Base-by-base conservation (phyloP, 1,140 invertebrate genomes). In the Ips nitidus region DNA sequence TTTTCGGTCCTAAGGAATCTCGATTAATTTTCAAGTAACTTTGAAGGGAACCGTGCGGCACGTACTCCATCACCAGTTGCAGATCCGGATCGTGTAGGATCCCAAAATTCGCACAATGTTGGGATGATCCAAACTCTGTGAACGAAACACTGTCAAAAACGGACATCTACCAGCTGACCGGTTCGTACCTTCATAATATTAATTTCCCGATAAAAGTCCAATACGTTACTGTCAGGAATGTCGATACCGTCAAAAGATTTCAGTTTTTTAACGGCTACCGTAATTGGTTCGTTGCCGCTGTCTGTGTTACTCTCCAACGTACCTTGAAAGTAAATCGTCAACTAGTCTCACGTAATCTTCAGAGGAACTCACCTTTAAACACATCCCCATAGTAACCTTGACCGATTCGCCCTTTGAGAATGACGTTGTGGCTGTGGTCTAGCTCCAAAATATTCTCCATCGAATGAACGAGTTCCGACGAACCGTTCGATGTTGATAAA, bases 91-190 rank as follows among this genome's bases (percentile, higher is more conserved):
- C 88, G 71, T 90, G 86, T 7, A 92, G 87, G 59, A 93, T 90
- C 7, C 92, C 56, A 92, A 86, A 72, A 96, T 94, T 80, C 91
- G 86, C 0, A 96, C 93, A 70, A 97, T 93, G 79, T 96, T 96
- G 52, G 85, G 86, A 82, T 96, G 94, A 70, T 90, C 86, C 37
- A 97, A 41, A 41, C 7, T 4, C 39, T 2, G 7, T 6, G 50
- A 50, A n/a, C 8, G 2, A 52, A 5, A 63, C 8, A 52, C 42
- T 4, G n/a, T 47, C 2, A 63, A 47, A 4, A 2, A 1, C 7
- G 1, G 1, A 47, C 2, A 63, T 43, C 43, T 63, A 62, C 8
- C 7, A 52, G 22, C 7, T 3, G 39, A 59, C 41, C 43, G n/a
- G 8, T 58, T 87, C 87, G 4, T 62, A 87, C 87, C 81, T 91